phyloP scores from a whole-genome alignment of 2,888 invertebrate species.

The Ormyrus labotus region DNA sequence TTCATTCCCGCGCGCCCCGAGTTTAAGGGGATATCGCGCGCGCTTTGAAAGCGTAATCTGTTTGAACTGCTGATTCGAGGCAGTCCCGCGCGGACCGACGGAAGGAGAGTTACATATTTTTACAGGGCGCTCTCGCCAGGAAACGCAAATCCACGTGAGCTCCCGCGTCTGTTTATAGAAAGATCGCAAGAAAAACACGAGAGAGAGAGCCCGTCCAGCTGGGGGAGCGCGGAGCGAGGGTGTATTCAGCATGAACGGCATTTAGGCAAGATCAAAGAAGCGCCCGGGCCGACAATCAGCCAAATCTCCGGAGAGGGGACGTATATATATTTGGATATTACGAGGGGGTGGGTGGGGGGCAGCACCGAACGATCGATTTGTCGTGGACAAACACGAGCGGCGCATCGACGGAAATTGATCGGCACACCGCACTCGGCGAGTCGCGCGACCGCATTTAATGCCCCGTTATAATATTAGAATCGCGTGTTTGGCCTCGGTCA shows the following conservation, averaged over 20 bases:
- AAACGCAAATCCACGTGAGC: not conserved
- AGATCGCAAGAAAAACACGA: not conserved
- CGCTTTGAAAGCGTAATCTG: not conserved
- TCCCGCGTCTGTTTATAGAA: not conserved
- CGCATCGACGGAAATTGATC: constrained; percentile 18
- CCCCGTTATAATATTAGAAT: constrained; percentile 47
- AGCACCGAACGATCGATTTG: constrained; percentile 30
- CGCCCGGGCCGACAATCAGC: constrained; percentile 15
- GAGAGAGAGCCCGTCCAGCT: not conserved
- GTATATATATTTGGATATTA: constrained; percentile 32
- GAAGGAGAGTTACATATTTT: too few relatives aligned
- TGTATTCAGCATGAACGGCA: constrained; percentile 44
- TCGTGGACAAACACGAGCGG: constrained; percentile 17
- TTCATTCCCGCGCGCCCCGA: not conserved
- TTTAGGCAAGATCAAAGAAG: constrained; percentile 50
- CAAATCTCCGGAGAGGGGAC: not conserved
- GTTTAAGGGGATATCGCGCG: not conserved
- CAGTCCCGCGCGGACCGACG: too few relatives aligned
- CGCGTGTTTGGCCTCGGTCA: constrained; percentile 29
- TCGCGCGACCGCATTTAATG: constrained; percentile 32
- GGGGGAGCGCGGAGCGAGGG: not conserved
- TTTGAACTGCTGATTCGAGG: not conserved
- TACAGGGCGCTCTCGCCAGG: not conserved
- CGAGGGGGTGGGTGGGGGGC: not conserved
- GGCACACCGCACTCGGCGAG: constrained; percentile 1